These are phyloP conservation scores for Physeter macrocephalus DNA, from an alignment of 2,113 vertebrate species.

Conservation along the genomic window DNA sequence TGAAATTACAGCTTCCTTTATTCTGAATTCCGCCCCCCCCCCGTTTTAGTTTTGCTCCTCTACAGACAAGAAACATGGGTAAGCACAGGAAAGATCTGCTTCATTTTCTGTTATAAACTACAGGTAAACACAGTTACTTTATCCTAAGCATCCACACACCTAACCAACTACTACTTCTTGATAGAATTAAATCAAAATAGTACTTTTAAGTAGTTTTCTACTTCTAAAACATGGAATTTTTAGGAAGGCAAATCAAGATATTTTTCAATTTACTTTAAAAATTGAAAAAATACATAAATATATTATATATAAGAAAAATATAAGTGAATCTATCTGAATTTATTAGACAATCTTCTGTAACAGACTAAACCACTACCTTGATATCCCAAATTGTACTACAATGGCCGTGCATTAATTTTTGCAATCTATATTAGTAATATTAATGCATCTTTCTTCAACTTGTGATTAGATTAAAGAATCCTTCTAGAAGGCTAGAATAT, in stretches of 20 bases:
- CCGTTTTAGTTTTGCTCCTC: neutral
- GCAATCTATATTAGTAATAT: neutral
- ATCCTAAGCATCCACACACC: neutral
- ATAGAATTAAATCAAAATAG: neutral
- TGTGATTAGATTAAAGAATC: neutral
- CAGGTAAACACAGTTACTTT: neutral
- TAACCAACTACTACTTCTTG: neutral
- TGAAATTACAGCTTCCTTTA: neutral
- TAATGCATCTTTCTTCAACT: neutral
- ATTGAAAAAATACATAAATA: neutral
- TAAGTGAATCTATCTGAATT: neutral
- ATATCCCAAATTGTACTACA: neutral
- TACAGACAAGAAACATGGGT: neutral
- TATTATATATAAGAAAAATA: neutral
- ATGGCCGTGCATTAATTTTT: neutral
- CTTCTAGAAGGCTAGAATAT: neutral
- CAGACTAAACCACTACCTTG: neutral
- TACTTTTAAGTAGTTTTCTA: neutral
- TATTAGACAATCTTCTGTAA: neutral
- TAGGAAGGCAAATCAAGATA: neutral
- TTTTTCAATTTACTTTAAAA: neutral
- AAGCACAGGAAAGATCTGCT: neutral
- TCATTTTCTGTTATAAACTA: neutral
- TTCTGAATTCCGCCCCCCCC: neutral
- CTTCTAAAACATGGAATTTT: neutral